phyloP scores from a whole-genome alignment of 1,140 invertebrate genomes.

The Listronotus bonariensis region DNA sequence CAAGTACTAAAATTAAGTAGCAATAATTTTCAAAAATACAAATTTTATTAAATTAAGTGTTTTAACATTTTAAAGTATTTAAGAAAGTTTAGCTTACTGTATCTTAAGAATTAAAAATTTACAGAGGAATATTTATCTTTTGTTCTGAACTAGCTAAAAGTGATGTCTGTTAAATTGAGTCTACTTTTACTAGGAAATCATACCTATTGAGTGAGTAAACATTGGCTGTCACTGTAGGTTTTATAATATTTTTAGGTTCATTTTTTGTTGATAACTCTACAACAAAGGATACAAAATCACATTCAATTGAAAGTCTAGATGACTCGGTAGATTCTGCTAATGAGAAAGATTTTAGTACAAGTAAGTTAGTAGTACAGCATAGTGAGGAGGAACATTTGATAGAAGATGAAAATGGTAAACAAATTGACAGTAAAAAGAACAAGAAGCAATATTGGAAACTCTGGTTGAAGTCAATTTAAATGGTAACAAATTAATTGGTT shows the following conservation, averaged over 20 bases:
- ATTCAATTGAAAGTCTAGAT: slow-evolving; percentile 55
- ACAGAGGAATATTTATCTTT: no score
- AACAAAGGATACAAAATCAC: slow-evolving; percentile 65
- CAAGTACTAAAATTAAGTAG: no score
- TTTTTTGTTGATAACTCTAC: slow-evolving; percentile 71
- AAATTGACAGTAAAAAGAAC: neutral
- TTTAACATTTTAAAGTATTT: no score
- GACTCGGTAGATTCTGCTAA: slow-evolving; percentile 56
- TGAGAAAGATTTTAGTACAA: slow-evolving; percentile 62
- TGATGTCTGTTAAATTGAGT: no score
- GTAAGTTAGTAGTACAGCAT: slow-evolving; percentile 63
- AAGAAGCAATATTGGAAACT: slow-evolving; percentile 8
- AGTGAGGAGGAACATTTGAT: slow-evolving; percentile 55
- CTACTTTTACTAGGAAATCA: no score
- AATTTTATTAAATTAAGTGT: no score
- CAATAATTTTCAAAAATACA: no score
- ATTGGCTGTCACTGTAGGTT: no score
- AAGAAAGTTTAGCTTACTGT: no score
- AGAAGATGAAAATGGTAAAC: slow-evolving; percentile 23
- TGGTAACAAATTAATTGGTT: slow-evolving; percentile 2
- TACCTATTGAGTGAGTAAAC: no score
- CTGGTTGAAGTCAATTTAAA: slow-evolving; percentile 30
- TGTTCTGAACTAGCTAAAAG: no score
- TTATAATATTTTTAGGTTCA: slow-evolving; percentile 54
- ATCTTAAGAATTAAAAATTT: no score